Evolutionary conservation across 1,140 invertebrate genomes (phyloP), one percentile per base, ranked within the genome.

Genomic region (Mactra quadrangularis): DNA sequence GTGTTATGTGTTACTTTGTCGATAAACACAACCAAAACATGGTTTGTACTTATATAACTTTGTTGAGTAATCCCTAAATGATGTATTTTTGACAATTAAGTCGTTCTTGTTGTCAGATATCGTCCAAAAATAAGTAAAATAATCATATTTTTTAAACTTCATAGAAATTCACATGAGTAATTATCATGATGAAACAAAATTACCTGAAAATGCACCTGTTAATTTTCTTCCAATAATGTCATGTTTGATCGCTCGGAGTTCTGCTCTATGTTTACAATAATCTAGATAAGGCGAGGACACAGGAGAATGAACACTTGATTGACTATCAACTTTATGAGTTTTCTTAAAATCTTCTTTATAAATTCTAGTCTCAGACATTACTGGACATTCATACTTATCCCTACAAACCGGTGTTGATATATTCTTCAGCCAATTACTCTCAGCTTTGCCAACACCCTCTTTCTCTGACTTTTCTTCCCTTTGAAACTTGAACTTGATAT

Each of bases 201-300:
- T 62, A 62, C 59, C 59, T 27, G 59, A 62, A 62, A 35, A 62
- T 35, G 7, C 45, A 19, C 45, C 66, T 3, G 45, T 11, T 7
- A 27, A 15, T 9, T 38, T 25, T 2, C 38, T 27, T 19, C n/a
- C 9, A 15, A 60, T 1, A 3, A 22, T 2, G 1, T 62, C 27
- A 22, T 35, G 0, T 50, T 31, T 59, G 9, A 31, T 29, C 13
- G 55, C 29, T n/a, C 15, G 11, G 35, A 62, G 45, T n/a, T 60
- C 22, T 7, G 57, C 38, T 47, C 47, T 78, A 7, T n/a, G 25
- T 38, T 66, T 78, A 27, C 55, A 66, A 31, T 66, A 78, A 31
- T 66, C 75, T 11, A 78, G 29, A 53, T 78, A 78, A 2, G 75
- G 75, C 4, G 71, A 75, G 27, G 75, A 62, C 17, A 59, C 4